These are phyloP conservation scores for Epinephelus moara DNA, from an alignment of 2,113 vertebrate species.

Conservation along the genomic window DNA sequence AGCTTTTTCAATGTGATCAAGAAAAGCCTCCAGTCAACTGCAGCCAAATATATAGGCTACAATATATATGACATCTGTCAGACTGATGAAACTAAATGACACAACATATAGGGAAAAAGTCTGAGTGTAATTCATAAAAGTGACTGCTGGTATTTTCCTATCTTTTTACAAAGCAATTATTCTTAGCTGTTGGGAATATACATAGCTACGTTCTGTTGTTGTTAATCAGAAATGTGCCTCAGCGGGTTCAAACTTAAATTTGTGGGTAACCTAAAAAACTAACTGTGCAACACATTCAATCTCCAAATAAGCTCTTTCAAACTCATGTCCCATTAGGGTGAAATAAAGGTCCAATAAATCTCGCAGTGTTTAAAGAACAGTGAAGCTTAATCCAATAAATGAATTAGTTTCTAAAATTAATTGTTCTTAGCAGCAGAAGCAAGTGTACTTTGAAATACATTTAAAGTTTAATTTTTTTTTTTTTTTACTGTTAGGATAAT, in stretches of 20 bases:
- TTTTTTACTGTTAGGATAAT: constrained; percentile 81
- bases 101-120: constrained; percentile 20
- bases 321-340: constrained; percentile 80
- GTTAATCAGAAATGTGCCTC: constrained; percentile 69
- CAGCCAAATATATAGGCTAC: constrained; percentile 17
- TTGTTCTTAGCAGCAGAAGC: constrained; percentile 83
- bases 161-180: constrained; percentile 57
- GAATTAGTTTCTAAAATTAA: constrained; percentile 84
- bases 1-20: constrained; percentile 39
- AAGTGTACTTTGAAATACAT: constrained; percentile 85
- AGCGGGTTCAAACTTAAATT: constrained; percentile 60
- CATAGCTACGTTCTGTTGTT: constrained; percentile 39
- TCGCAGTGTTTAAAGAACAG: constrained; percentile 75
- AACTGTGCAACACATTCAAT: constrained; percentile 66
- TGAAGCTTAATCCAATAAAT: constrained; percentile 85
- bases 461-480: constrained; percentile 86
- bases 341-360: constrained; percentile 82
- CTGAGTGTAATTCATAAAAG: constrained; percentile 32
- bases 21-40: constrained; percentile 31
- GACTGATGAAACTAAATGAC: constrained; percentile 33
- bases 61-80: constrained; percentile 22
- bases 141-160: constrained; percentile 30
- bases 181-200: constrained; percentile 41
- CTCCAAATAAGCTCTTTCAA: constrained; percentile 71
- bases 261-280: constrained; percentile 70